Evolutionary conservation across 2,888 invertebrate species (phyloP), one percentile per base, ranked within the genome.

Genomic region (Epinotia demarniana): DNA sequence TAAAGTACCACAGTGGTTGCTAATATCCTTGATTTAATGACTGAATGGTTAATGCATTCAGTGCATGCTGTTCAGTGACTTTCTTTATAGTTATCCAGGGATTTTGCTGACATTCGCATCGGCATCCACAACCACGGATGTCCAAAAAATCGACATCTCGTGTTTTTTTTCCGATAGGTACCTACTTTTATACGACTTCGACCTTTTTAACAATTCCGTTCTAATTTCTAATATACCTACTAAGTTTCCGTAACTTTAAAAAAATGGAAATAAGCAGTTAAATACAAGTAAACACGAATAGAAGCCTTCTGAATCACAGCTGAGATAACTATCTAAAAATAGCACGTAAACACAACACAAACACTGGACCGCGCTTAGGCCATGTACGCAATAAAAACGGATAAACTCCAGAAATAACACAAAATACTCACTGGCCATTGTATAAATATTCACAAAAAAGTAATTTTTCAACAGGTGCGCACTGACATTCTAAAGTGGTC

Each of bases 321-420:
- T 81, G 81, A 81, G 81, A 80, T 77, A 79, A 79, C 71, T 77
- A 62, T 78, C 80, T 80, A 80, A 76, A 78, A 76, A 78, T 80
- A 81, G 79, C 77, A 67, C 58, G 69, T 76, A 73, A 68, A 68
- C 67, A 72, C 39, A 53, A 5, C 23, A 49, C 70, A 66, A 75
- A 71, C 75, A 75, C 61, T 16, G 70, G 66, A 23, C 23, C 39
- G 49, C 53, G 33, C 16, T 27, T 49, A 43, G 11, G 43, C 57
- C 23, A 46, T 57, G n/a, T 12, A 49, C 19, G 13, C 3, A 39
- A 8, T n/a, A 19, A 58, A 33, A 19, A 49, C n/a, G 13, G 13
- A 13, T 1, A 62, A 39, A 33, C 33, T 33, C 0, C 3, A 12
- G 46, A 58, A 55, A 62, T 9, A 62, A 16, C 49, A 61, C 27